Evolutionary conservation across 2,113 vertebrate genomes (phyloP), one percentile per base, ranked within the genome.

Genomic region (Heterochromis multidens): DNA sequence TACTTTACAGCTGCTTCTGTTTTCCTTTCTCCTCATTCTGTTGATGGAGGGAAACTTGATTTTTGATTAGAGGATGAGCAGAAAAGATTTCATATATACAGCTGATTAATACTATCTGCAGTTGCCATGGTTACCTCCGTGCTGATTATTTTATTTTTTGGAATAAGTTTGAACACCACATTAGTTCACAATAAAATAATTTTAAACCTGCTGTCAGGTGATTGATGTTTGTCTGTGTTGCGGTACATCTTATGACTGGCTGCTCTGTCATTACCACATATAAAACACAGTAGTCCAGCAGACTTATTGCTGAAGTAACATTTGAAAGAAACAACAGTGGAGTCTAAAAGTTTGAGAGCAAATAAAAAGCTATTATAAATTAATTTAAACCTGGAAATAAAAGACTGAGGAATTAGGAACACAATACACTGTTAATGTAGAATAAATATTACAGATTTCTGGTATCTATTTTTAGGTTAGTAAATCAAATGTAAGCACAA

Each of bases 51-150:
- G 14, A 82, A 60, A 80, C 70, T 83, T 88, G 27, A 17, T 80
- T 83, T 25, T 11, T 23, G 65, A 7, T 70, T 12, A 0, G 10
- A 56, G 40, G 25, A 74, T 46, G 17, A 81, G 37, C 63, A 65
- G 67, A 43, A 57, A 17, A 49, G 8, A 46, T 56, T 11, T 46
- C 78, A 79, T 70, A 84, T 86, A 84, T 82, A 82, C 67, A 25
- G 3, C 49, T 56, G 60, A 87, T 40, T 35, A 65, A 85, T 35
- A 37, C 54, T 67, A 10, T 77, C 29, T 14, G 21, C 54, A 60
- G 91, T 92, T 92, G 56, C 84, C 84, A 85, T 81, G 77, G 91
- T 88, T 56, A 90, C 80, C 1, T 17, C 5, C 46, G 33, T 40
- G 13, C 52, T 67, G 65, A 72, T 40, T 72, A n/a, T 37, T n/a